Evolutionary conservation across 2,113 vertebrate genomes (phyloP).

Genomic region (Pseudonaja textilis): DNA sequence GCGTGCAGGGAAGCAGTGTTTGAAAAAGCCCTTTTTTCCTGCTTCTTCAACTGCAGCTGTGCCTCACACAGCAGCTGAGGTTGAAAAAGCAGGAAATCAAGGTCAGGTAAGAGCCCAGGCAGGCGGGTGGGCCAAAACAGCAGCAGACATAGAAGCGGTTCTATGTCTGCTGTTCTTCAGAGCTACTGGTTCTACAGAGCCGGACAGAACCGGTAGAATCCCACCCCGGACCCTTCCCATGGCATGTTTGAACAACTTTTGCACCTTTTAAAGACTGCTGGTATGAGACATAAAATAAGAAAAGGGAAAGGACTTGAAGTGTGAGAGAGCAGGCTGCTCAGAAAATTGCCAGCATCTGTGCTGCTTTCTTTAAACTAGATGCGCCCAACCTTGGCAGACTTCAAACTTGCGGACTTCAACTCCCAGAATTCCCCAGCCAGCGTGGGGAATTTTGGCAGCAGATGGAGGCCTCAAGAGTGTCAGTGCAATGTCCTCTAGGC

Average conservation of each 20-base stretch:
- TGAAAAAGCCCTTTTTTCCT: too few species aligned
- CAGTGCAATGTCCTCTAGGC: not conserved
- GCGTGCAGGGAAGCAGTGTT: too few species aligned
- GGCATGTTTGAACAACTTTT: not conserved
- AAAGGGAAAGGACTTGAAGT: not conserved
- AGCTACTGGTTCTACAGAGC: too few species aligned
- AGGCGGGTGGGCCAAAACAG: too few species aligned
- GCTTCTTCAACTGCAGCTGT: too few species aligned
- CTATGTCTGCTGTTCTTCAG: too few species aligned
- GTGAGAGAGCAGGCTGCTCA: not conserved
- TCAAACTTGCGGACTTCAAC: not conserved
- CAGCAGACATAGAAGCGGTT: too few species aligned
- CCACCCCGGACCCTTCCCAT: not conserved
- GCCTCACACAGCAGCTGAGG: too few species aligned
- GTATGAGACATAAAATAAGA: not conserved
- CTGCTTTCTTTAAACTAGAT: not conserved
- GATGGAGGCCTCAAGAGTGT: not conserved
- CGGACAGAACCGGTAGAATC: too few species aligned
- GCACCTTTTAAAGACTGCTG: not conserved
- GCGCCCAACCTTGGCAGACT: not conserved
- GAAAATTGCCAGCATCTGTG: not conserved
- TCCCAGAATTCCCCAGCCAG: not conserved
- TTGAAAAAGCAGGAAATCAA: too few species aligned
- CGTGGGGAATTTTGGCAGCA: not conserved
- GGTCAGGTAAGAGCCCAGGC: too few species aligned